Evolutionary conservation across 1,140 invertebrate species (phyloP), one percentile per base, ranked within the genome.

Genomic region (Zophobas atratus): DNA sequence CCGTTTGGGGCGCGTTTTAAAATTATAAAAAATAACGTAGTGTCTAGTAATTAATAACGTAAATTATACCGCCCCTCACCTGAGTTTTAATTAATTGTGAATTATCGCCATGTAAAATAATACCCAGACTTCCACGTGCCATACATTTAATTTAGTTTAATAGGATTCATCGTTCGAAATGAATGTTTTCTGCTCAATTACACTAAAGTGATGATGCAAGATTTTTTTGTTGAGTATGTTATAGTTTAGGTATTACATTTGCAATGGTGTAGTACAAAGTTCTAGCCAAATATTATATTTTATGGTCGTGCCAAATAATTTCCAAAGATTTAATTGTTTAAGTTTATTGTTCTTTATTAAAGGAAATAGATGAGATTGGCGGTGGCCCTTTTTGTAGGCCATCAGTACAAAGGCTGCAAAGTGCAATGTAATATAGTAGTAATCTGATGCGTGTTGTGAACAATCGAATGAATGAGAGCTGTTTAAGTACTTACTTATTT

Each of bases 391-490:
- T 80, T 78, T 82, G 75, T 79, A 78, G 81, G 79, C 71, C 80
- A 67, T 67, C 43, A 81, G 76, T 80, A 84, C 80, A 78, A 82
- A 83, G 81, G 81, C 82, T 84, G 81, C 78, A 57, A 81, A 72
- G 83, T 84, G 83, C 84, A 85, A 85, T 84, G 80, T 81, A 81
- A 77, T 79, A 75, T 76, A 20, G 20, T 20, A 20, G 20, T 20
- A 76, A 75, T 49, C 56, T 60, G 55, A 70, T 53, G 60, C 36
- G 63, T 76, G 56, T 63, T 76, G 46, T 77, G 49, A 63, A 70
- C 8, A 49, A 67, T 75, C 67, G 46, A 77, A 77, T 74, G 77
- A 76, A 81, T 78, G 72, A 75, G 46, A 56, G 56, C 56, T 76
- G 34, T 34, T 56, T 76, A 78, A 75, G 49, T 82, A 81, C 77